Conservation (phyloP, 2,888 invertebrate genomes). For the Macrophya alboannulata region DNA sequence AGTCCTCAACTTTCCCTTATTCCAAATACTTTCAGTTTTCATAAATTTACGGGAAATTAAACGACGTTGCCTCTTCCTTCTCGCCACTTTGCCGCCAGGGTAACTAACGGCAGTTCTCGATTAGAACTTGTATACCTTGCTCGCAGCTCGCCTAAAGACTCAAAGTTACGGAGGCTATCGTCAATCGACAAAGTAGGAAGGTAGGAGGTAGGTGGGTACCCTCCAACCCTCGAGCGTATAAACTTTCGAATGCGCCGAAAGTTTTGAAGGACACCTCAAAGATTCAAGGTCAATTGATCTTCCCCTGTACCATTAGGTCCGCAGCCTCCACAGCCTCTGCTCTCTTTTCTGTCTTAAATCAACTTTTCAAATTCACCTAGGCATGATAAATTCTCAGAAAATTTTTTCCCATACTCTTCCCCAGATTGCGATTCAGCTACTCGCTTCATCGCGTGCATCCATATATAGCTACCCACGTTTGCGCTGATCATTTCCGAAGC, state of each 20-base stretch:
- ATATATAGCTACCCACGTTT: neutral
- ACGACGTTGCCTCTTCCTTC: constrained; percentile 5
- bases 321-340: neutral
- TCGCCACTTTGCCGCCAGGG: constrained; percentile 22
- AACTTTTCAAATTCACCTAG: neutral
- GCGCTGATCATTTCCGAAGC: neutral
- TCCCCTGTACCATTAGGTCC: neutral
- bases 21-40: constrained; percentile 34
- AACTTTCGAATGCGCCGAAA: constrained; percentile 23
- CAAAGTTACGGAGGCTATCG: constrained; percentile 37
- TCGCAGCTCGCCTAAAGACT: constrained; percentile 31
- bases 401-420: neutral
- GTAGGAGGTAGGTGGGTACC: constrained; percentile 3
- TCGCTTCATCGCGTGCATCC: neutral
- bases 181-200: constrained; percentile 43
- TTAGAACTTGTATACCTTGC: constrained; percentile 42
- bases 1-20: neutral
- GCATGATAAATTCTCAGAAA: neutral
- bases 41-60: constrained; percentile 38
- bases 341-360: neutral
- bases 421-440: neutral
- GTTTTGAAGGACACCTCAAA: constrained; percentile 33
- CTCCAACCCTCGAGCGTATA: constrained; percentile 14
- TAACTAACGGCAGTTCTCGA: constrained; percentile 49
- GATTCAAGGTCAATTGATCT: constrained; percentile 42